phyloP scores from a whole-genome alignment of 2,113 vertebrate species.

The Fulica atra region DNA sequence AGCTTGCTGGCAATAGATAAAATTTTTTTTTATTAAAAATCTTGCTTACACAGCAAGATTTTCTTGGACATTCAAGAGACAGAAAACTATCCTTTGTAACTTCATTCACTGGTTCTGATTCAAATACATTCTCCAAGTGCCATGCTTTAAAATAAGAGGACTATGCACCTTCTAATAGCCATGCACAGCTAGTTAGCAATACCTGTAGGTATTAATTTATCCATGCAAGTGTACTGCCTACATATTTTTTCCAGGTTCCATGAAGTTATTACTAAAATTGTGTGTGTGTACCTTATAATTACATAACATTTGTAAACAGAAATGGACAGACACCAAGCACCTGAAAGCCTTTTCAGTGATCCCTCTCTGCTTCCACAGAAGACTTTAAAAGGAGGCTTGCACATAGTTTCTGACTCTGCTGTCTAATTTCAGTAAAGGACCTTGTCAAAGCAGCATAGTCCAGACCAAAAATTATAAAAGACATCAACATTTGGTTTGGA shows the following conservation, averaged over 20 bases:
- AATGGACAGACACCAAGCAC: neutral
- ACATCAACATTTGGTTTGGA: neutral
- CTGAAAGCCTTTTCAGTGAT: neutral
- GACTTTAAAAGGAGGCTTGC: neutral
- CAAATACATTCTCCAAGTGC: neutral
- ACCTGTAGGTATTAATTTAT: neutral
- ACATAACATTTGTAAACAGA: neutral
- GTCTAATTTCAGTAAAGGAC: neutral
- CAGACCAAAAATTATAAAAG: neutral
- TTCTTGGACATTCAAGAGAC: neutral
- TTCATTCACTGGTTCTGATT: neutral
- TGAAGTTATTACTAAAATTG: neutral
- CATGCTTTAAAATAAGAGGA: neutral
- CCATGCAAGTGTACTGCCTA: neutral
- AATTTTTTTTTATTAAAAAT: constrained; percentile 1
- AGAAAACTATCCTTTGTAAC: neutral
- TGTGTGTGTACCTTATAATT: neutral
- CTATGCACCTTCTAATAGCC: neutral
- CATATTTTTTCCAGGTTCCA: neutral
- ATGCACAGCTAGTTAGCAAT: neutral
- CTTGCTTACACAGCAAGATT: neutral
- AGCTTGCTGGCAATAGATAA: neutral
- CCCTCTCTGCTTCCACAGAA: neutral
- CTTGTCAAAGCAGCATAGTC: neutral
- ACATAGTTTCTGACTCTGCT: neutral